Evolutionary conservation across 2,113 vertebrate genomes (phyloP).

Genomic region (Thymallus thymallus): DNA sequence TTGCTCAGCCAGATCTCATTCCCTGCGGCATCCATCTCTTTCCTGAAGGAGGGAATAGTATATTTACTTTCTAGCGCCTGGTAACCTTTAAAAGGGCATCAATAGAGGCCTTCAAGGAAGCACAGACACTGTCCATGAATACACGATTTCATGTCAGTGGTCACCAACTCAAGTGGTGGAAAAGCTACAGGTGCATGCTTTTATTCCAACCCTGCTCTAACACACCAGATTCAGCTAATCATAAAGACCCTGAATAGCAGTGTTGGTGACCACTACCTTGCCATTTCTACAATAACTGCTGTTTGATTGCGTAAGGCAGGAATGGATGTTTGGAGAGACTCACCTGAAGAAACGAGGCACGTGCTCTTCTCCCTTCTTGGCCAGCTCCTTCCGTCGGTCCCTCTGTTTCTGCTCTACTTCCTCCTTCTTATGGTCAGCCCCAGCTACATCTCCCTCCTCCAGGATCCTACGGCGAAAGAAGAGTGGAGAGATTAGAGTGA

Average conservation of each 20-base stretch:
- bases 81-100: neutral
- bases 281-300: neutral
- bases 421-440: conserved; percentile 84
- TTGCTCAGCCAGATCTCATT: conserved; percentile 86
- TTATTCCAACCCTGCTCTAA: too few species aligned
- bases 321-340: conserved; percentile 15
- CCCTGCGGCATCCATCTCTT: conserved; percentile 72
- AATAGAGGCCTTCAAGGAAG: neutral
- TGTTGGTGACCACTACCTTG: too few species aligned
- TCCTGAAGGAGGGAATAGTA: conserved; percentile 58
- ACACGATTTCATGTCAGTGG: too few species aligned
- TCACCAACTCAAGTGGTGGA: too few species aligned
- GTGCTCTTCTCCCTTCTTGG: conserved; percentile 83
- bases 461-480: conserved; percentile 73
- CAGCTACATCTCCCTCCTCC: conserved; percentile 83
- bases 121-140: neutral
- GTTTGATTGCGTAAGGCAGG: neutral
- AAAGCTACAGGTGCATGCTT: too few species aligned
- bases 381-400: conserved; percentile 83
- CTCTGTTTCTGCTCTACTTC: conserved; percentile 89
- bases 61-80: neutral
- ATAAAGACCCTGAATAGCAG: too few species aligned
- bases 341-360: conserved; percentile 88
- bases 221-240: too few species aligned
- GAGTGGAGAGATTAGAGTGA: too few species aligned